phyloP scores from a whole-genome alignment of 2,888 invertebrate genomes.

The Odontocerum albicorne region DNA sequence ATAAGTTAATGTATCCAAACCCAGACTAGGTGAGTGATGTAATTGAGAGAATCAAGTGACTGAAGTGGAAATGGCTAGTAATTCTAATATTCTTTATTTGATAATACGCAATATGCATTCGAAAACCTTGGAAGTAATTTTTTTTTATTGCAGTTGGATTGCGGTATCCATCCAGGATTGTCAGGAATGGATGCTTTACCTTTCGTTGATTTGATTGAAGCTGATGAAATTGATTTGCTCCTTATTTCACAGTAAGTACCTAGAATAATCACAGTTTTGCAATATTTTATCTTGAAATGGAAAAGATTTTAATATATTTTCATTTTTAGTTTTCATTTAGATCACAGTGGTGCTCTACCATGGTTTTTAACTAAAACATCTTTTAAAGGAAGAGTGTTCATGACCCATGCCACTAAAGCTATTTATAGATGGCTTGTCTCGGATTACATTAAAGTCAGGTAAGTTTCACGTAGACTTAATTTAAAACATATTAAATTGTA shows the following conservation, averaged over 20 bases:
- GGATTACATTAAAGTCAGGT: slow-evolving; percentile 97
- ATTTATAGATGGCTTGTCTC: slow-evolving; percentile 98
- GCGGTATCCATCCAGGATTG: slow-evolving; percentile 97
- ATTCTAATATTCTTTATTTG: no score
- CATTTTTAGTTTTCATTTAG: slow-evolving; percentile 86
- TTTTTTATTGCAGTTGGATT: slow-evolving; percentile 72
- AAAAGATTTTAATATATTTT: slow-evolving; percentile 11
- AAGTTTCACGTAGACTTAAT: slow-evolving; percentile 1
- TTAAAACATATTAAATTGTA: not conserved
- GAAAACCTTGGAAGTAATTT: no score
- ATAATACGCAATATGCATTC: no score
- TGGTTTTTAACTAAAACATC: slow-evolving; percentile 98
- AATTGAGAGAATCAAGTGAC: no score
- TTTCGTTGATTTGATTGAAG: slow-evolving; percentile 96
- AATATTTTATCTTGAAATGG: not conserved
- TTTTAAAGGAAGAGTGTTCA: slow-evolving; percentile 96
- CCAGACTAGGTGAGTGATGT: no score
- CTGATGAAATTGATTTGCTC: slow-evolving; percentile 93
- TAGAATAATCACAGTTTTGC: not conserved
- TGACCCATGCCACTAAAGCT: slow-evolving; percentile 99
- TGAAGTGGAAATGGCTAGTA: no score
- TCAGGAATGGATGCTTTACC: slow-evolving; percentile 97
- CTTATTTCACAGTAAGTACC: slow-evolving; percentile 86
- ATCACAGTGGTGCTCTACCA: slow-evolving; percentile 96
- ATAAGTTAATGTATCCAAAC: no score